Conservation (phyloP, 2,113 vertebrate species). For the Stomatorhinus ivindoensis region DNA sequence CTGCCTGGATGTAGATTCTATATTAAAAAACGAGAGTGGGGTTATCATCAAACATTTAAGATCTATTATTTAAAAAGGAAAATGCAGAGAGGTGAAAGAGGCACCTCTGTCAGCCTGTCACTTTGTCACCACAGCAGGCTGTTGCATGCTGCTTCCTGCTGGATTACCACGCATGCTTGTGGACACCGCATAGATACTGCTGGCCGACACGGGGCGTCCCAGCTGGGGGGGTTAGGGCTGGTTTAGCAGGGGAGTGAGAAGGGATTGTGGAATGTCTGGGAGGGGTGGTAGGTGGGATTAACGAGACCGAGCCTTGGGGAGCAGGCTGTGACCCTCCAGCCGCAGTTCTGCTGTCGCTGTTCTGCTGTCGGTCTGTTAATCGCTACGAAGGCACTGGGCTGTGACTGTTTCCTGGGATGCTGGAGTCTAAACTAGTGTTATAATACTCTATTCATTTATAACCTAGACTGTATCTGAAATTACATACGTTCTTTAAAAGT, state of each 20-base stretch:
- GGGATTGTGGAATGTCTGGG: neutral
- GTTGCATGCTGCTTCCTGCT: neutral
- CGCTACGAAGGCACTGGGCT: neutral
- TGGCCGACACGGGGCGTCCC: neutral
- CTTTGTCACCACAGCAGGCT: neutral
- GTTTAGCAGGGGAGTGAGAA: neutral
- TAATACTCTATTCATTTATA: neutral
- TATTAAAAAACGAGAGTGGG: neutral
- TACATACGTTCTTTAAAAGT: neutral
- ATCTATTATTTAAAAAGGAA: neutral
- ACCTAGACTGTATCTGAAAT: neutral
- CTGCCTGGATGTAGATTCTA: neutral
- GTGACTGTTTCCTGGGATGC: neutral
- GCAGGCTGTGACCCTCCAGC: neutral
- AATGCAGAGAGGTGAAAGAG: neutral
- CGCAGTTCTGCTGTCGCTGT: neutral
- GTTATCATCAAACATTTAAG: neutral
- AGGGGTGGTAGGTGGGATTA: slow-evolving; percentile 2
- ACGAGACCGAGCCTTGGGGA: neutral
- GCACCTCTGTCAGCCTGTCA: neutral
- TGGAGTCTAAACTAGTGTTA: neutral
- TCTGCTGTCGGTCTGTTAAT: neutral
- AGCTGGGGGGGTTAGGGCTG: neutral
- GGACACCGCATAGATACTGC: neutral
- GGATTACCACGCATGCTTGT: neutral